These are phyloP conservation scores for Troides helena DNA, from an alignment of 2,888 invertebrate genomes.

Conservation along the genomic window DNA sequence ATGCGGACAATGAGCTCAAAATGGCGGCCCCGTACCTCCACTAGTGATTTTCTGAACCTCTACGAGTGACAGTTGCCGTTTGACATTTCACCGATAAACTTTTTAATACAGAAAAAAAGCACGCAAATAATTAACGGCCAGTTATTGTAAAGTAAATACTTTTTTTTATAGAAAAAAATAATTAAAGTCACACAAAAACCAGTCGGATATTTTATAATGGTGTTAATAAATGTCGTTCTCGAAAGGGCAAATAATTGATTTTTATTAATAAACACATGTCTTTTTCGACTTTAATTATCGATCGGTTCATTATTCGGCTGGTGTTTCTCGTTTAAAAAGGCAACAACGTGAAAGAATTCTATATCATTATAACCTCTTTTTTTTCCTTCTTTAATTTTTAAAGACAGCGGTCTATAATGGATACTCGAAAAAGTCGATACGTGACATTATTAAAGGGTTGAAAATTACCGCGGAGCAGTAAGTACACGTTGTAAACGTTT, in stretches of 20 bases:
- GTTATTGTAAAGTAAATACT: slow-evolving; percentile 1
- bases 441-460: background rate
- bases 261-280: slow-evolving; percentile 7
- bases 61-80: no score
- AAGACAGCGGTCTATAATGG: background rate
- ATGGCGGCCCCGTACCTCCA: no score
- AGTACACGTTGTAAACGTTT: slow-evolving; percentile 13
- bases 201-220: no score
- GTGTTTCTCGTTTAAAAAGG: slow-evolving; percentile 5
- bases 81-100: slow-evolving; percentile 1
- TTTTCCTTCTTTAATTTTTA: background rate
- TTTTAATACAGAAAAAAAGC: background rate
- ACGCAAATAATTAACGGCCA: slow-evolving; percentile 7
- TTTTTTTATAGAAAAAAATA: background rate
- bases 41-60: no score
- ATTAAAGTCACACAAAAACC: no score
- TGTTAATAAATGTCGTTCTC: no score
- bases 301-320: slow-evolving; percentile 3
- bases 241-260: slow-evolving; percentile 2
- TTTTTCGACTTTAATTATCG: slow-evolving; percentile 9
- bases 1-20: slow-evolving; percentile 10
- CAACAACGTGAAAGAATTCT: slow-evolving; percentile 15
- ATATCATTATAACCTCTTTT: slow-evolving; percentile 5
- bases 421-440: slow-evolving; percentile 2
- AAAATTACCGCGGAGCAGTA: slow-evolving; percentile 6